phyloP scores from a whole-genome alignment of 2,797 vertebrate species.

The Muscicapa comitata region DNA sequence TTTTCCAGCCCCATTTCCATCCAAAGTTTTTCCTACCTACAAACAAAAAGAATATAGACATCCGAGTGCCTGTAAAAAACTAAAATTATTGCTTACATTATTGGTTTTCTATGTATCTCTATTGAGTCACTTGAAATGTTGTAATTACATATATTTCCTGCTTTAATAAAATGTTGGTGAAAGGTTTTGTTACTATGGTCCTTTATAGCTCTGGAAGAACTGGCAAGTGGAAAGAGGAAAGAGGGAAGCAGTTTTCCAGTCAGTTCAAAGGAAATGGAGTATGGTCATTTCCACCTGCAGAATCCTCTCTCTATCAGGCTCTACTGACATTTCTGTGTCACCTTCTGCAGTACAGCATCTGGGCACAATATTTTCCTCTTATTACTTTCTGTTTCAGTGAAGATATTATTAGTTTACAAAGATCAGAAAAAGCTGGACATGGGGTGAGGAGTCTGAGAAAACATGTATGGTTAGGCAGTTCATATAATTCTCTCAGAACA shows the following conservation, averaged over 20 bases:
- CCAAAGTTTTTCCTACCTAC: not conserved
- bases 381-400: not conserved
- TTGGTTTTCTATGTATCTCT: not conserved
- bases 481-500: not conserved
- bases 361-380: slow-evolving; percentile 24
- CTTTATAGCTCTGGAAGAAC: slow-evolving; percentile 3
- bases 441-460: not conserved
- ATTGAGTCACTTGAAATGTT: not conserved
- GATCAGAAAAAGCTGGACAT: not conserved
- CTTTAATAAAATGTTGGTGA: slow-evolving; percentile 32
- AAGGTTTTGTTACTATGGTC: not conserved
- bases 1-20: not conserved
- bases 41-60: not conserved
- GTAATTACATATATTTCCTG: slow-evolving; percentile 32
- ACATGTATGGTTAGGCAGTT: not conserved
- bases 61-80: not conserved
- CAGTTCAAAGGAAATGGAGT: slow-evolving; percentile 15
- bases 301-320: not conserved
- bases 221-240: not conserved
- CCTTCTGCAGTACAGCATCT: slow-evolving; percentile 19
- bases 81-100: not conserved
- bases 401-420: not conserved
- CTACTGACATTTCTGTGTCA: not conserved
- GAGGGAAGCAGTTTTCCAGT: not conserved
- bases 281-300: not conserved